Evolutionary conservation across 2,888 invertebrate species (phyloP), one percentile per base, ranked within the genome.

Genomic region (Nomada flava): DNA sequence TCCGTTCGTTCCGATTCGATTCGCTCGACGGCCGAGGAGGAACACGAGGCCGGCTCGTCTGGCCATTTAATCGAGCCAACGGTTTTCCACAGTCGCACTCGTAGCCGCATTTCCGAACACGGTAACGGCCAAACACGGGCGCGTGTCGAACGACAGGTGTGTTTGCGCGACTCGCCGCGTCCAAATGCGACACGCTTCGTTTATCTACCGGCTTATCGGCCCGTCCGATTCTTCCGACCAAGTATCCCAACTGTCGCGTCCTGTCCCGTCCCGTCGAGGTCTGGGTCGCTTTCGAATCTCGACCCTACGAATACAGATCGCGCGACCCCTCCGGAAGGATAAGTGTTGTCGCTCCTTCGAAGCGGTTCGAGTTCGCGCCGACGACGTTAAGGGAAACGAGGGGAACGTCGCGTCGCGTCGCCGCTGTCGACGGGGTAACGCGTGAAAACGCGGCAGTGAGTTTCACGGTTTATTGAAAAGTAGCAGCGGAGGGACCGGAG

Each of bases 401-500:
- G n/a, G n/a, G n/a, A n/a, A n/a, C 47, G 64, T 7, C 13, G 15
- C 36, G 36, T 36, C 29, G 10, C 47, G 47, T 47, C 47, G 47
- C 18, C 36, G 44, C 52, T 18, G 67, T 55, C 67, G 57, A 55
- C 69, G 67, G 67, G 44, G 53, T 52, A 64, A 82, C 26, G 76
- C 71, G 83, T 79, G 79, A 71, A 52, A 82, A 90, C 87, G 89
- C 88, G 89, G 86, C 87, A 88, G 86, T 82, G 89, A 90, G 90
- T 90, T 91, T 88, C 80, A 86, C 86, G 90, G 90, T 92, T 93
- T 91, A 92, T 92, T 91, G 91, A 92, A 92, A 92, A 91, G 86
- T 89, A 85, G 83, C 82, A 81, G 15, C 29, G n/a, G n/a, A 23
- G 23, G 50, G n/a, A 42, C 18, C 26, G n/a, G 23, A 7, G 50